Percentiles rank a stretch among this genome's conserved stretches.
phyloP scores from a whole-genome alignment of 2,797 vertebrate species.

The Echiichthys vipera region DNA sequence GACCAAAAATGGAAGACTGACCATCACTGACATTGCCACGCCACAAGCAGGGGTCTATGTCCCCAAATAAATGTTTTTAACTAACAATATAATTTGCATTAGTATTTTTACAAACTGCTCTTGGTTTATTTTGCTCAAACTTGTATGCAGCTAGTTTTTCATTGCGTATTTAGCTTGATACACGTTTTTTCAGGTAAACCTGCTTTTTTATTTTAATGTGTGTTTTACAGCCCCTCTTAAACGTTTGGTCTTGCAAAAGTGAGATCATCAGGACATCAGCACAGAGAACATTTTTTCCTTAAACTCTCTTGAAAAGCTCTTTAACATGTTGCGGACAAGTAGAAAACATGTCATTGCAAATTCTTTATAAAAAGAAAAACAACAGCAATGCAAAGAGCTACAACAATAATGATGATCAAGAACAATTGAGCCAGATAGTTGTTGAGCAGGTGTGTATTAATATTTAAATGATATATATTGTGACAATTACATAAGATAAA shows the following conservation, averaged over 20 bases:
- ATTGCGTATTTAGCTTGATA: neutral
- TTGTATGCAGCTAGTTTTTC: neutral
- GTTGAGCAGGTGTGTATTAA: neutral
- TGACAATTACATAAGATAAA: neutral
- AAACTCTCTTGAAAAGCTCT: too few relatives aligned
- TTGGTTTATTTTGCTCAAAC: neutral
- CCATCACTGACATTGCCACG: too few relatives aligned
- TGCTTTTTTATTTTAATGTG: neutral
- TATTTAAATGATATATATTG: neutral
- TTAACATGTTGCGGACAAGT: too few relatives aligned
- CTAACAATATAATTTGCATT: too few relatives aligned
- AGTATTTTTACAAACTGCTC: neutral
- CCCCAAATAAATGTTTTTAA: too few relatives aligned
- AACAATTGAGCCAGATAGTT: too few relatives aligned
- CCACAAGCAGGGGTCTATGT: too few relatives aligned
- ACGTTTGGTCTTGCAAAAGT: neutral
- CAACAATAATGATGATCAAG: neutral
- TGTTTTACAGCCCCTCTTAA: neutral
- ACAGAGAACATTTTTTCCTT: too few relatives aligned
- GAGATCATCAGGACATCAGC: too few relatives aligned
- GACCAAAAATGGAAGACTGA: too few relatives aligned
- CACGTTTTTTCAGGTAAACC: neutral
- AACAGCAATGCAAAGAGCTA: too few relatives aligned
- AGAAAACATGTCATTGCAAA: neutral
- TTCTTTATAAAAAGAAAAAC: neutral